A percentile compares a stretch with the other conserved stretches of the same genome.
These are phyloP conservation scores for Limnephilus marmoratus DNA, from an alignment of 2,888 invertebrate species.

Conservation along the genomic window DNA sequence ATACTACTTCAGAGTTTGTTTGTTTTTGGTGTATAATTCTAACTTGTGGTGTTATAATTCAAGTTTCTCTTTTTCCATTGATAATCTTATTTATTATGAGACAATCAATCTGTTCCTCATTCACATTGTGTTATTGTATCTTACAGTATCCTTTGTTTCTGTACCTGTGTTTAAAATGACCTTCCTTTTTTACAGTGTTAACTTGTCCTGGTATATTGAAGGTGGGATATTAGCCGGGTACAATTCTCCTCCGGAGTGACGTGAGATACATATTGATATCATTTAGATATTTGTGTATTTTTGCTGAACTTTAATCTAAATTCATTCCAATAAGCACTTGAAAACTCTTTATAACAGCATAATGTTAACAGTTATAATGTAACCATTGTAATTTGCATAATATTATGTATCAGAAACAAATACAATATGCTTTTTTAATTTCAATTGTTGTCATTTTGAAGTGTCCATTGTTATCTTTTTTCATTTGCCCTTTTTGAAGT, in stretches of 20 bases:
- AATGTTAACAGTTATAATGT: neutral
- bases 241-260: neutral
- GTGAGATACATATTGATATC: conserved; percentile 40
- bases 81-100: neutral
- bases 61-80: neutral
- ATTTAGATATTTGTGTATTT: conserved; percentile 40
- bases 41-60: neutral
- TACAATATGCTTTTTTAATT: neutral
- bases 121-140: neutral
- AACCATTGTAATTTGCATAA: neutral
- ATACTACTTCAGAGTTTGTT: neutral
- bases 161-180: neutral
- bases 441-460: neutral
- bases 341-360: conserved; percentile 63
- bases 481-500: neutral
- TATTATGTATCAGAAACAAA: neutral
- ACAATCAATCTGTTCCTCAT: neutral
- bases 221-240: neutral
- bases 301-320: conserved; percentile 3
- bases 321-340: neutral
- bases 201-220: neutral
- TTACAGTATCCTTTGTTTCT: neutral
- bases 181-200: neutral
- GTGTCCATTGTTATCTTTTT: neutral
- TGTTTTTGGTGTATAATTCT: neutral